phyloP scores from a whole-genome alignment of 2,113 vertebrate species.

The Myodes glareolus region DNA sequence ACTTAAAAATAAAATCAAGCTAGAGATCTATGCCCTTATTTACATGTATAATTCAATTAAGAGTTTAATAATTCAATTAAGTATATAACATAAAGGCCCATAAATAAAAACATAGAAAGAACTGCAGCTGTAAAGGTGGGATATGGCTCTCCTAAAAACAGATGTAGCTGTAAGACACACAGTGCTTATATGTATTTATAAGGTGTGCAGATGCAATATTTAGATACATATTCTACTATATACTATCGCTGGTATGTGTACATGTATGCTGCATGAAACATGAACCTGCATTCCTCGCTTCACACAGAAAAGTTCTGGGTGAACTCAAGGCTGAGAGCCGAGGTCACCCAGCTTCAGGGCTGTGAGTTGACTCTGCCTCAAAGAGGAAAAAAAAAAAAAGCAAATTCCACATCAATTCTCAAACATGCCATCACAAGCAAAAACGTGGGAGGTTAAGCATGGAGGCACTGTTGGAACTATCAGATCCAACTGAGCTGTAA shows the following conservation, averaged over 20 bases:
- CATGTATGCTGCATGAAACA: not conserved
- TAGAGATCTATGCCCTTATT: not conserved
- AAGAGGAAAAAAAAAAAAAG: not conserved
- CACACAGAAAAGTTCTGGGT: not conserved
- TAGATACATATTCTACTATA: not conserved
- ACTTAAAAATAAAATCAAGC: not conserved
- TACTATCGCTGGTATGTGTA: not conserved
- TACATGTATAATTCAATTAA: not conserved
- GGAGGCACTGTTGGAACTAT: not conserved
- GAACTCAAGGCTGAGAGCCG: not conserved
- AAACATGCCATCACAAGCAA: not conserved
- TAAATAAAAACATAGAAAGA: not conserved
- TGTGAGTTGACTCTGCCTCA: not conserved
- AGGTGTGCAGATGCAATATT: not conserved
- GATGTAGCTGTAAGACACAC: not conserved
- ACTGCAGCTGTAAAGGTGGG: not conserved
- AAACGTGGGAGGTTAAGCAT: not conserved
- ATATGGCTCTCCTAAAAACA: not conserved
- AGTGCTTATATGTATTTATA: not conserved
- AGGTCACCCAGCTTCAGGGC: not conserved
- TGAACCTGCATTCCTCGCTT: not conserved
- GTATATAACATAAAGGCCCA: not conserved
- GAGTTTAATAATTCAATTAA: not conserved
- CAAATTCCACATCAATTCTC: rapidly evolving
- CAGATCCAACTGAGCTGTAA: not conserved